Evolutionary conservation across 2,113 vertebrate species (phyloP).

Genomic region (Oncorhynchus masou): DNA sequence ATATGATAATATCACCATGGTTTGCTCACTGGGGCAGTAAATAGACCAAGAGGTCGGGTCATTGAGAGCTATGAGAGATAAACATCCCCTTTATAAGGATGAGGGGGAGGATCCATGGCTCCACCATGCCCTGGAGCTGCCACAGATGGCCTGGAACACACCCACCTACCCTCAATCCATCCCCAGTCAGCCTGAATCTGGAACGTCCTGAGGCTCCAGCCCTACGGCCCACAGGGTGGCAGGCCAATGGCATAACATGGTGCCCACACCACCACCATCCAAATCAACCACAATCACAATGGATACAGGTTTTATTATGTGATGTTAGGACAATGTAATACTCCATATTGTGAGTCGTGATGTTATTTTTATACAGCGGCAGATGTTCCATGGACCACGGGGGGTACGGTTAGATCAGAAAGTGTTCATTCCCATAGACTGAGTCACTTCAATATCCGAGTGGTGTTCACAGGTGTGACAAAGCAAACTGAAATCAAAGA

Average conservation of each 20-base stretch:
- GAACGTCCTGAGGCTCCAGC: slow-evolving; percentile 59
- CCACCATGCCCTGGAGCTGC: slow-evolving; percentile 54
- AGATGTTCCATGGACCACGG: slow-evolving; percentile 8
- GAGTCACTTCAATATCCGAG: not conserved
- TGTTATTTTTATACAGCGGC: slow-evolving; percentile 8
- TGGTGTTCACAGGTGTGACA: slow-evolving; percentile 4
- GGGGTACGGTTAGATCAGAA: slow-evolving; percentile 6
- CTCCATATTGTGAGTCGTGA: too few relatives aligned
- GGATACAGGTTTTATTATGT: too few relatives aligned
- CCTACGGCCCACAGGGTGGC: slow-evolving; percentile 52
- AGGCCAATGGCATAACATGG: slow-evolving; percentile 31
- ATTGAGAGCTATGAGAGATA: slow-evolving; percentile 24
- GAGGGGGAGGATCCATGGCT: slow-evolving; percentile 32
- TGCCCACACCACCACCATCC: too few relatives aligned
- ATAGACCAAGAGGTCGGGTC: slow-evolving; percentile 48
- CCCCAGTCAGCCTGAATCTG: slow-evolving; percentile 30
- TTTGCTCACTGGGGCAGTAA: slow-evolving; percentile 31
- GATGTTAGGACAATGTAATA: too few relatives aligned
- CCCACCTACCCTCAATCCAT: slow-evolving; percentile 11
- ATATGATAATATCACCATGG: slow-evolving; percentile 20
- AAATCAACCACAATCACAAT: too few relatives aligned
- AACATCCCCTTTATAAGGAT: slow-evolving; percentile 31
- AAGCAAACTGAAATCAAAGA: too few relatives aligned
- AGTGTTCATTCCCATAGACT: not conserved
- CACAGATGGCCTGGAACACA: slow-evolving; percentile 72